Conservation (phyloP, 2,113 vertebrate genomes). For the Dolichotis patagonum region DNA sequence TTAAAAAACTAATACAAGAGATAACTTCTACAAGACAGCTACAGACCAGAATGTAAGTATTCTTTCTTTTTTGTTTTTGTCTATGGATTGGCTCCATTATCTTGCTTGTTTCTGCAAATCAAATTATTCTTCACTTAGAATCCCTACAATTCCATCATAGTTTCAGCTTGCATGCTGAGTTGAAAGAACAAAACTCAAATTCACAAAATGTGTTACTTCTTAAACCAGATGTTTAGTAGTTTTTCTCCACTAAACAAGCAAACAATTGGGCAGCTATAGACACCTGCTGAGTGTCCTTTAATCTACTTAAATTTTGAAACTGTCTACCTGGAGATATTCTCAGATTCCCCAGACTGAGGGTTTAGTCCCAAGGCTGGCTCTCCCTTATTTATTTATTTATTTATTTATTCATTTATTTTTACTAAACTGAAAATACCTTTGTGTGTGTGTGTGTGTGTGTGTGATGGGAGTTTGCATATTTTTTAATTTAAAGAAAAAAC, state of each 20-base stretch:
- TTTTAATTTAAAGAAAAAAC: too few relatives aligned
- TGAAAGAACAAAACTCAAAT: not conserved
- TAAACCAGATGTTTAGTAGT: not conserved
- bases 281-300: not conserved
- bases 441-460: too few relatives aligned
- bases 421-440: too few relatives aligned
- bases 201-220: not conserved
- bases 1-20: slow-evolving; percentile 36
- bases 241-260: not conserved
- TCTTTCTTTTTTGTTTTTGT: not conserved
- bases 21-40: not conserved
- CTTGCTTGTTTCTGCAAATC: not conserved
- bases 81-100: slow-evolving; percentile 12
- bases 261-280: not conserved
- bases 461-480: too few relatives aligned
- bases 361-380: not conserved
- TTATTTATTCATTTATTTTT: too few relatives aligned
- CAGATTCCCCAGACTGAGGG: not conserved
- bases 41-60: slow-evolving; percentile 28
- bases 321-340: not conserved
- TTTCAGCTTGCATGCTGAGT: slow-evolving; percentile 32
- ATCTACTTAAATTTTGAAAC: not conserved
- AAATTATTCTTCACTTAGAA: not conserved
- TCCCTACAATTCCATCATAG: not conserved
- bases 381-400: too few relatives aligned